These are phyloP conservation scores for Brachylomia viminalis DNA, from an alignment of 2,888 invertebrate species.

Conservation along the genomic window DNA sequence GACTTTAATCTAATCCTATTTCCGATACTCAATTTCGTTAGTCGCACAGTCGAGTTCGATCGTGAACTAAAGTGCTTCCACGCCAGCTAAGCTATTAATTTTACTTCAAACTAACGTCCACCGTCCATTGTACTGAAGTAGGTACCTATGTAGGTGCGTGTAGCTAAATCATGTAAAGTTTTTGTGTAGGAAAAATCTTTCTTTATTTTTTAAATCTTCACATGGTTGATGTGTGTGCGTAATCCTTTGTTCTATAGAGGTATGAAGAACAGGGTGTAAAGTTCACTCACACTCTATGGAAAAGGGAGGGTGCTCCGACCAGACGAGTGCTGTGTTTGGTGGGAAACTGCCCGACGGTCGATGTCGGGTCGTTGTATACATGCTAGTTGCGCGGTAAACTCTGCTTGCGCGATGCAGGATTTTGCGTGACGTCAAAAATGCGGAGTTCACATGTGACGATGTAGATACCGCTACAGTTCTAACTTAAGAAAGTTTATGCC, in stretches of 20 bases:
- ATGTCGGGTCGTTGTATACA: no score
- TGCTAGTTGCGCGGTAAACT: no score
- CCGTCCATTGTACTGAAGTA: constrained; percentile 45
- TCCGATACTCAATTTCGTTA: constrained; percentile 73
- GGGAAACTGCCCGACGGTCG: no score
- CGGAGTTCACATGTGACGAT: no score
- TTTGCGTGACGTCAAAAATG: no score
- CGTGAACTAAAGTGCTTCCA: constrained; percentile 66
- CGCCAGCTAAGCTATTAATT: constrained; percentile 71
- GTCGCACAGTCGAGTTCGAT: constrained; percentile 65
- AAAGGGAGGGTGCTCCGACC: no score
- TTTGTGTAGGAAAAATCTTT: neutral
- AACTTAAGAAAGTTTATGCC: no score
- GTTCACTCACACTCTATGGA: no score
- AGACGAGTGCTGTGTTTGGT: no score
- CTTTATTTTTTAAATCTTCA: neutral
- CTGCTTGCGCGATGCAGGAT: no score
- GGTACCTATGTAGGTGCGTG: neutral
- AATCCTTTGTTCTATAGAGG: neutral
- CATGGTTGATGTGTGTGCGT: neutral
- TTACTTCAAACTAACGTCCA: constrained; percentile 65
- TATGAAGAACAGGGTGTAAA: no score
- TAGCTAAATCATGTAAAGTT: constrained; percentile 22
- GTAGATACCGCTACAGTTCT: no score
- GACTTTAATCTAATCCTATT: constrained; percentile 74